A percentile compares a stretch with the other conserved stretches of the same genome.
Conservation (phyloP, 2,797 vertebrate species). For the Enteromius mattozi region DNA sequence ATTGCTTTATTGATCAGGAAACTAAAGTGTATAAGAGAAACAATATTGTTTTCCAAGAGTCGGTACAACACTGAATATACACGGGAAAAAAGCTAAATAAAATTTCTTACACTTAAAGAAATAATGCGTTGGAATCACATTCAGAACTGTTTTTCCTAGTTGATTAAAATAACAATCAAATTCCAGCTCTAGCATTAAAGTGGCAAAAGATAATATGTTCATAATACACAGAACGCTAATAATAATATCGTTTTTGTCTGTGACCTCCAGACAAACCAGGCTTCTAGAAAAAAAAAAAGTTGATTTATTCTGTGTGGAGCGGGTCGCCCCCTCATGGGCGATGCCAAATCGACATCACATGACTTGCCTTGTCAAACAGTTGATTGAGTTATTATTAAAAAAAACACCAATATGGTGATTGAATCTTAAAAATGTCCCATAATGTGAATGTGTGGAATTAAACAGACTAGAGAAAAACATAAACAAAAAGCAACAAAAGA, state of each 20-base stretch:
- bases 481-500: background rate
- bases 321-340: slow-evolving; percentile 10
- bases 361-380: background rate
- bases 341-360: background rate
- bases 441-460: background rate
- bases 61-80: too few species aligned
- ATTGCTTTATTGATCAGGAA: background rate
- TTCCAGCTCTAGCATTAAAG: background rate
- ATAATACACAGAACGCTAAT: background rate
- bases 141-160: background rate
- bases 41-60: too few species aligned
- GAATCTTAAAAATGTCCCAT: background rate
- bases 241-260: background rate
- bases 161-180: background rate
- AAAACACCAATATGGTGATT: background rate
- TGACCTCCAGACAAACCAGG: background rate
- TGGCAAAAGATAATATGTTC: background rate
- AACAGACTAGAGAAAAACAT: background rate
- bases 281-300: background rate
- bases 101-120: background rate
- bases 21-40: background rate
- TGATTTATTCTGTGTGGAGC: background rate
- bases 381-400: background rate
- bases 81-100: too few species aligned
- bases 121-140: background rate